A percentile compares a stretch with the other conserved stretches of the same genome.
phyloP scores from a whole-genome alignment of 1,140 invertebrate species.

The Temnothorax nylanderi region DNA sequence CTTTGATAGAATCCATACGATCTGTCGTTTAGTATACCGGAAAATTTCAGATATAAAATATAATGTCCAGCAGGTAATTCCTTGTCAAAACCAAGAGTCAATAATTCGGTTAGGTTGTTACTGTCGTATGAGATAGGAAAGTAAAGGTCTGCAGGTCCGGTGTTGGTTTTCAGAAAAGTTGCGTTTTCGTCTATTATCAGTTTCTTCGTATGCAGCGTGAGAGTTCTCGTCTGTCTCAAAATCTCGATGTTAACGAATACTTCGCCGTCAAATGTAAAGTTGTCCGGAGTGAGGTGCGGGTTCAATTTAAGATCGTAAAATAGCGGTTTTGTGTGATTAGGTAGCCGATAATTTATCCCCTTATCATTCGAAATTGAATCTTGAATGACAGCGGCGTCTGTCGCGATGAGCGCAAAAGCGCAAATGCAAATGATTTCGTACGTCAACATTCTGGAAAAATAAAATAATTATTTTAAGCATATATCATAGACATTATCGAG shows the following conservation, averaged over 20 bases:
- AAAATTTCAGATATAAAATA: conserved; percentile 31
- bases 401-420: background rate
- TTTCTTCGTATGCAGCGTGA: conserved; percentile 59
- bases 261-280: conserved; percentile 73
- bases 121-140: conserved; percentile 13
- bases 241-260: conserved; percentile 60
- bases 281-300: conserved; percentile 32
- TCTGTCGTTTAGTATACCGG: background rate
- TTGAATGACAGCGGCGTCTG: background rate
- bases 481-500: background rate
- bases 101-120: conserved; percentile 47
- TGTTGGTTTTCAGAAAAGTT: background rate
- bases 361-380: background rate
- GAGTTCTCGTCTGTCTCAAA: conserved; percentile 42
- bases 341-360: conserved; percentile 51
- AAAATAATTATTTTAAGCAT: background rate
- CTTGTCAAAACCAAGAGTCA: conserved; percentile 14
- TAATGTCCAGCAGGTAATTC: background rate
- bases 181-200: conserved; percentile 17
- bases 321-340: conserved; percentile 53
- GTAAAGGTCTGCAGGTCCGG: background rate
- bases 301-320: conserved; percentile 65
- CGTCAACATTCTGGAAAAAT: background rate
- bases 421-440: background rate
- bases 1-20: conserved; percentile 33